phyloP scores from a whole-genome alignment of 2,113 vertebrate genomes.

The Meles meles region DNA sequence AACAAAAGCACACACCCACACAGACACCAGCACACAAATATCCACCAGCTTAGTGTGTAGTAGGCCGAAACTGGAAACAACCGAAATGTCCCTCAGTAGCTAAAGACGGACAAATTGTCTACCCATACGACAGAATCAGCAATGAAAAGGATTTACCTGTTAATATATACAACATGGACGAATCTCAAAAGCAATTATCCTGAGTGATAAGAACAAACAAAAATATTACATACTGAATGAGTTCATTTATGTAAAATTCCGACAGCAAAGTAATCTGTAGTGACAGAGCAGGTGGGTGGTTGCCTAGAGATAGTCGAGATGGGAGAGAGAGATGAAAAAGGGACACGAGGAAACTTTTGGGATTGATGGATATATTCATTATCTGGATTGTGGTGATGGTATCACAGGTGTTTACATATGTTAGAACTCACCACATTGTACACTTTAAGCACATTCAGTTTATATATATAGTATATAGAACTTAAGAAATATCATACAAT shows the following conservation, averaged over 20 bases:
- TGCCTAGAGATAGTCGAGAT: background rate
- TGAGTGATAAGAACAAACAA: slow-evolving; percentile 4
- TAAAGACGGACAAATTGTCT: background rate
- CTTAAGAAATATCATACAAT: background rate
- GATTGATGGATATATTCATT: background rate
- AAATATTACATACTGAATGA: background rate
- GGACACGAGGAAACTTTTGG: background rate
- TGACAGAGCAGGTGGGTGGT: background rate
- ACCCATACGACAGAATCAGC: background rate
- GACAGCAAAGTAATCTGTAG: slow-evolving; percentile 28
- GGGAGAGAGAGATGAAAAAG: background rate
- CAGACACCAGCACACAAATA: background rate
- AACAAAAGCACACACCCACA: background rate
- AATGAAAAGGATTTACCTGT: background rate
- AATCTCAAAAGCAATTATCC: slow-evolving; percentile 9
- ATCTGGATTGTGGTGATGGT: background rate
- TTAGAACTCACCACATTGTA: background rate
- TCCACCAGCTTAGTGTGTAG: background rate
- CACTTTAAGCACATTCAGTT: background rate
- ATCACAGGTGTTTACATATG: background rate
- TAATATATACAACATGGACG: background rate
- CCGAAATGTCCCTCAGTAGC: background rate
- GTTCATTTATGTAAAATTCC: slow-evolving; percentile 38
- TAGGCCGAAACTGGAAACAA: background rate
- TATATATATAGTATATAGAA: background rate